Conservation (phyloP, 2,797 vertebrate species). For the Nannoperca australis region DNA sequence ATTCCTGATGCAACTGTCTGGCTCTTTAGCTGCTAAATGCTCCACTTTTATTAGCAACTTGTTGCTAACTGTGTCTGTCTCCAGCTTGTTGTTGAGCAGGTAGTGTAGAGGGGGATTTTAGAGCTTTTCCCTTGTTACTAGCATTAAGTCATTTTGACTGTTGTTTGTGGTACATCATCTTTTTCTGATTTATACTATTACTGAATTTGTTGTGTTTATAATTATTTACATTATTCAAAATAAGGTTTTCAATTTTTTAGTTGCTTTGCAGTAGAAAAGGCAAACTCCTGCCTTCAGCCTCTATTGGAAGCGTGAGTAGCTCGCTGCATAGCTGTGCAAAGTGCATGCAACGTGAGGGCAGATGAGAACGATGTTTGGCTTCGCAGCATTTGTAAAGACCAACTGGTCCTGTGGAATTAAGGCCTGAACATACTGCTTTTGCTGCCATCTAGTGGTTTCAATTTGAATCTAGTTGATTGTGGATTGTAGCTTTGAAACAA, state of each 20-base stretch:
- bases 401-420: background rate
- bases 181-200: background rate
- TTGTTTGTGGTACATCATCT: background rate
- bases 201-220: background rate
- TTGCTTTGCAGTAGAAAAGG: too few relatives aligned
- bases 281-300: too few relatives aligned
- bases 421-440: background rate
- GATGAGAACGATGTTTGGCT: background rate
- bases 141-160: background rate
- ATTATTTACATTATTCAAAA: too few relatives aligned
- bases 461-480: background rate
- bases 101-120: background rate
- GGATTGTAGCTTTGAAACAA: too few relatives aligned
- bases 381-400: background rate
- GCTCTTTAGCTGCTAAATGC: background rate
- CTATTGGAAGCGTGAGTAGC: too few relatives aligned
- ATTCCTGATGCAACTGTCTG: background rate
- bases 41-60: too few relatives aligned
- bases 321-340: too few relatives aligned
- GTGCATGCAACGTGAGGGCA: too few relatives aligned
- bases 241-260: too few relatives aligned
- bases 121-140: background rate
- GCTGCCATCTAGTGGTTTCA: slow-evolving; percentile 24
- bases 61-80: too few relatives aligned
- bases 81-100: too few relatives aligned